Evolutionary conservation across 1,140 invertebrate species (phyloP).

Genomic region (Drosophila bocki): DNA sequence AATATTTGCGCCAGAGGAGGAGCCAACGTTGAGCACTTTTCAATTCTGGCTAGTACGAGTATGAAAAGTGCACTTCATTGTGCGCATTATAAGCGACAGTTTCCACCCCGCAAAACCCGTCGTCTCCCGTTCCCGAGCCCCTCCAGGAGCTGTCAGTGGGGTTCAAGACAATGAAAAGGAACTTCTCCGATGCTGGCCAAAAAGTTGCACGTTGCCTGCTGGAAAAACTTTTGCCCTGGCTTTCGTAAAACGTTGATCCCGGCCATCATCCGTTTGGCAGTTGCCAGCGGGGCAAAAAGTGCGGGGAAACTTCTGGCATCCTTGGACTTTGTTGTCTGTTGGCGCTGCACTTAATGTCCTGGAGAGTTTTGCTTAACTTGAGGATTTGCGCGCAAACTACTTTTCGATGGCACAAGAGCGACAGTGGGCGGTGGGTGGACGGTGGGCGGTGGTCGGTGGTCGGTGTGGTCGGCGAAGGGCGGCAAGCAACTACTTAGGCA

Average conservation of each 20-base stretch:
- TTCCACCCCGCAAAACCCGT: constrained; percentile 18
- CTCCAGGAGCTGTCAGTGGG: constrained; percentile 56
- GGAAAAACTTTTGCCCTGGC: constrained; percentile 63
- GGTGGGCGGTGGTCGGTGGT: constrained; percentile 5
- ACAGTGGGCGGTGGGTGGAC: constrained; percentile 17
- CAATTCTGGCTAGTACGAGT: constrained; percentile 67
- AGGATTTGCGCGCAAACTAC: constrained; percentile 84
- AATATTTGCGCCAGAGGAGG: constrained; percentile 45
- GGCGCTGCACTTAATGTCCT: constrained; percentile 76
- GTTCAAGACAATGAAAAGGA: constrained; percentile 75
- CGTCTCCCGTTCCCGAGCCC: neutral
- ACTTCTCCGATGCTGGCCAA: constrained; percentile 53
- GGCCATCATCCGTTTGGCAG: constrained; percentile 73
- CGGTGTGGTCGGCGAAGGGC: neutral
- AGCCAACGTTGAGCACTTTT: constrained; percentile 69
- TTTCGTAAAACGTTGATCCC: constrained; percentile 74
- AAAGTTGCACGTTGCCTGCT: constrained; percentile 59
- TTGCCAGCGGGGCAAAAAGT: constrained; percentile 18
- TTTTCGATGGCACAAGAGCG: constrained; percentile 75
- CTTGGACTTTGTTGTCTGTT: constrained; percentile 70
- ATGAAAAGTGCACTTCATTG: constrained; percentile 84
- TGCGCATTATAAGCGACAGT: constrained; percentile 79
- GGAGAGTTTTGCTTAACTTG: constrained; percentile 78
- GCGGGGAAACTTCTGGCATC: constrained; percentile 37
- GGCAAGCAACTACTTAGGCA: constrained; percentile 79